Base-by-base conservation (phyloP, 2,113 vertebrate species). In the Heterochromis multidens region DNA sequence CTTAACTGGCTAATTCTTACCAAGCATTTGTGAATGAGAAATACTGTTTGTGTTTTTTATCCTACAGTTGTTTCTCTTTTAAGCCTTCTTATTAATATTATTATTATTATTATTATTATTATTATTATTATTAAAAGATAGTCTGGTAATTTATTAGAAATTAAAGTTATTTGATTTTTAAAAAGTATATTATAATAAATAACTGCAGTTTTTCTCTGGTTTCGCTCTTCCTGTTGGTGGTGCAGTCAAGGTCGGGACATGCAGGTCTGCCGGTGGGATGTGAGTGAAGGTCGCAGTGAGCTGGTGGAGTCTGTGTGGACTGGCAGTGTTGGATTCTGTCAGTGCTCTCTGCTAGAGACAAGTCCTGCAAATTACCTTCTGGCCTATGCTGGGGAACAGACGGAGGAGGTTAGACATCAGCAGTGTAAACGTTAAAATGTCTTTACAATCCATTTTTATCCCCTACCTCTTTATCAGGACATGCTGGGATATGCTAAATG, bases 201-300 rank as follows among this genome's bases (percentile, higher is more conserved):
- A 52, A 56, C 33, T n/a, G 23, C 8, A 40, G 60, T 19, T 23
- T 56, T 56, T 52, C 13, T 52, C 29, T 61, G n/a, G 10, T 49
- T 74, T 19, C 6, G 2, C 21, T 79, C 14, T 77, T 33, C 57
- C n/a, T 84, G 35, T 87, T 23, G 37, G 19, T 43, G 81, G 58
- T 23, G 46, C 94, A 99, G 99, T 81, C 99, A 99, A 94, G 99
- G 98, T 17, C 97, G 97, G 16, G 98, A 99, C 95, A 96, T 96
- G 93, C 96, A 81, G 62, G 94, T 99, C 87, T 96, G 96, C 79
- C 12, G 97, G 58, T 99, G 98, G 99, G 97, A 98, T 81, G 93
- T 99, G 88, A 94, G 94, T 1, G 97, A 97, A 93, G 97, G 97
- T 83, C 96, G 97, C 61, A 90, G 91, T 1, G 8, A 94, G 2